A percentile compares a stretch with the other conserved stretches of the same genome.
These are phyloP conservation scores for Hydropsyche betteni DNA, from an alignment of 2,888 invertebrate genomes.

Conservation along the genomic window DNA sequence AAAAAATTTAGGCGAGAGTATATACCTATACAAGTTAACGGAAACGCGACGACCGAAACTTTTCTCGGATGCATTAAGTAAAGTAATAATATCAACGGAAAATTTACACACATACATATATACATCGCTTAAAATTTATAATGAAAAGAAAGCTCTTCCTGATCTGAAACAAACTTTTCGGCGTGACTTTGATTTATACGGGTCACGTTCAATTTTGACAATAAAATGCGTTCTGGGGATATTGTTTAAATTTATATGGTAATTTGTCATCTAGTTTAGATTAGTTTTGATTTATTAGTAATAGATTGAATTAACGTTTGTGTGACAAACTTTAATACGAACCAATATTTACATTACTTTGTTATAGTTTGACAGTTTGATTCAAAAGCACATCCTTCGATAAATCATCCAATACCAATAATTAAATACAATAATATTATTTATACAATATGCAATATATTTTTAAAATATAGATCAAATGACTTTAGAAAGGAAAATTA, in stretches of 20 bases:
- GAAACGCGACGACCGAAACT: not conserved
- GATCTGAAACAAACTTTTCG: no score
- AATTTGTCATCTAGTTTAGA: slow-evolving; percentile 25
- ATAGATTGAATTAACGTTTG: slow-evolving; percentile 28
- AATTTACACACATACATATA: no score
- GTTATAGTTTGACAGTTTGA: slow-evolving; percentile 22
- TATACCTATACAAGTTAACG: slow-evolving; percentile 19
- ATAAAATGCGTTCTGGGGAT: no score
- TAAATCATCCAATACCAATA: slow-evolving; percentile 1
- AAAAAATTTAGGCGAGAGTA: slow-evolving; percentile 16
- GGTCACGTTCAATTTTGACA: no score
- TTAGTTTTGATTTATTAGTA: slow-evolving; percentile 21
- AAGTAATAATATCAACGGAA: not conserved
- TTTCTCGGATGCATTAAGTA: slow-evolving; percentile 25
- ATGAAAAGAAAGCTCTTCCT: no score
- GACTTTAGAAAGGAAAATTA: no score
- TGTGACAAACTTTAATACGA: slow-evolving; percentile 10
- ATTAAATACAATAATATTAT: not conserved
- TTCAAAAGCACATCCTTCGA: slow-evolving; percentile 8
- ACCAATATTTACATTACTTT: not conserved
- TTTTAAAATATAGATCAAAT: no score
- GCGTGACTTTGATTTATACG: no score
- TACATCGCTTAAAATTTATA: no score
- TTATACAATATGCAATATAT: no score
- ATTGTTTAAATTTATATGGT: no score